Base-by-base conservation (phyloP, 1,140 invertebrate species). In the Dreissena polymorpha region DNA sequence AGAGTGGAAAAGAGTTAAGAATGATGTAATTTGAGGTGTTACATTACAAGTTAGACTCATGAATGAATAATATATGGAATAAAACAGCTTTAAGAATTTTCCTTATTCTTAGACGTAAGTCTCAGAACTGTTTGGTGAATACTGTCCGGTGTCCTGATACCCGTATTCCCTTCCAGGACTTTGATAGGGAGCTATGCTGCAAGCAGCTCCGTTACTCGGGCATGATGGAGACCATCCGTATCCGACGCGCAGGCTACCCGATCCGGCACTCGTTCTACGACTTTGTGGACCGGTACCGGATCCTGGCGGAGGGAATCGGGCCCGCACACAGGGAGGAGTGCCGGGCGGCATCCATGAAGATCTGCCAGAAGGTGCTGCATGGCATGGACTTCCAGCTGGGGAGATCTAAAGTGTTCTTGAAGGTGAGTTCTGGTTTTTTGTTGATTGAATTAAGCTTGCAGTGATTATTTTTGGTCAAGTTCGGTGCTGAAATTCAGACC, bases 211-310 rank as follows among this genome's bases (percentile, higher is more conserved):
- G 99, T 83, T 99, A 99, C 92, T 99, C 98, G 0, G 99, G 99
- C 69, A 99, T 99, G 98, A 99, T 99, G 98, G 98, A 99, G 93
- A 99, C 99, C 0, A 99, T 99, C 86, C 94, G 98, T 85, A 99
- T 99, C 86, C 94, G 99, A 84, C 94, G 98, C 89, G 98, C 98
- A 55, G 99, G 99, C 14, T 99, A 99, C 93, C 99, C 99, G 2
- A 99, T 99, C 86, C 94, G 99, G 21, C 98, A 99, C 92, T 96
- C 96, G 16, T 99, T 99, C 92, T 94, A 95, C 21, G 97, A 99
- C 91, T 99, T 99, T 93, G 98, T 99, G 0, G 98, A 99, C 92
- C 94, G 98, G 84, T 99, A 99, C 91, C 94, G 98, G 73, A 98
- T 99, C 91, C 95, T 99, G 13, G 97, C 99, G 83, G 95, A 96